phyloP scores from a whole-genome alignment of 53 echinoderm and acorn worm species.

The Paracentrotus lividus region DNA sequence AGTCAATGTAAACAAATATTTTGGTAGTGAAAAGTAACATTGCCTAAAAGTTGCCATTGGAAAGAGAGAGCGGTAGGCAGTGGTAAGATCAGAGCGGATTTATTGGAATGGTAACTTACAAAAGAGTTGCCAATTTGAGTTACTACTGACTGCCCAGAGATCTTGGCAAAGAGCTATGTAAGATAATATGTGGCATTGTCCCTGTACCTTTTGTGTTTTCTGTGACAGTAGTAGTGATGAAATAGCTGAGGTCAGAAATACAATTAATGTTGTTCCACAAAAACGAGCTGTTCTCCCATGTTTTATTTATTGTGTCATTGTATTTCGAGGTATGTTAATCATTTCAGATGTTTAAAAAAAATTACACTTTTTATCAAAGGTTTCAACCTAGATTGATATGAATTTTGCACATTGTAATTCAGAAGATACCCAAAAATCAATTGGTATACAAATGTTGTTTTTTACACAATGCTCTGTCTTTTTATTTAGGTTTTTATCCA shows the following conservation, averaged over 20 bases:
- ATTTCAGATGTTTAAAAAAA: background rate
- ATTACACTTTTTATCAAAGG: background rate
- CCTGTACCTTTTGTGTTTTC: slow-evolving; percentile 67
- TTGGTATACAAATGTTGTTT: too few species aligned
- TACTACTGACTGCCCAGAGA: slow-evolving; percentile 62
- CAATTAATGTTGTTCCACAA: slow-evolving; percentile 71
- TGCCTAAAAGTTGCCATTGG: slow-evolving; percentile 56
- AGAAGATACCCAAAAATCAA: too few species aligned
- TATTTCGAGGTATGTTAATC: background rate
- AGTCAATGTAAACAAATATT: slow-evolving; percentile 70
- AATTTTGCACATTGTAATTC: too few species aligned
- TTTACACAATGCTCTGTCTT: too few species aligned
- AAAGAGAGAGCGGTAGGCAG: slow-evolving; percentile 28
- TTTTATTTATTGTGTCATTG: background rate
- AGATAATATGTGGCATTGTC: slow-evolving; percentile 69
- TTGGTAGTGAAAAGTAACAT: slow-evolving; percentile 60
- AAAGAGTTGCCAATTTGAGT: slow-evolving; percentile 62
- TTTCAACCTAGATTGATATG: too few species aligned
- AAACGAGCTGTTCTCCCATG: background rate
- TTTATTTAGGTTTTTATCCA: too few species aligned
- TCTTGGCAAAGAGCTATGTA: slow-evolving; percentile 67
- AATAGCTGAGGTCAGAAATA: slow-evolving; percentile 67
- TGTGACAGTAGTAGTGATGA: slow-evolving; percentile 71
- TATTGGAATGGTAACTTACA: slow-evolving; percentile 1
- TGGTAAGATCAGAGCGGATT: slow-evolving; percentile 16